Conservation (phyloP, 2,113 vertebrate genomes). For the Sprattus sprattus region DNA sequence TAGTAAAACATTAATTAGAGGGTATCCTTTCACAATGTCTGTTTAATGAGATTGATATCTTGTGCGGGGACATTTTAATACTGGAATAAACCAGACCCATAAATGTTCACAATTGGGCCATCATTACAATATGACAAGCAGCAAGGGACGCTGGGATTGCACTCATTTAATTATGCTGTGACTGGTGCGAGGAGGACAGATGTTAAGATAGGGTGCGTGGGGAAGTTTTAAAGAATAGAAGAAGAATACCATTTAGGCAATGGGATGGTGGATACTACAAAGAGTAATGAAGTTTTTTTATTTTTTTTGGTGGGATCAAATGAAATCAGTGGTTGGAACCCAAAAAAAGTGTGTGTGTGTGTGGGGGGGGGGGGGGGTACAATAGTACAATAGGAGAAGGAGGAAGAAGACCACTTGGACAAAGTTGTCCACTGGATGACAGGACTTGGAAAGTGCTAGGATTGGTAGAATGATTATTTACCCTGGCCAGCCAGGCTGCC, state of each 20-base stretch:
- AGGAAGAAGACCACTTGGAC: slow-evolving; percentile 30
- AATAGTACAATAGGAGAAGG: neutral
- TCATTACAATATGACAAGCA: slow-evolving; percentile 58
- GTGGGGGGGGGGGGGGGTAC: neutral
- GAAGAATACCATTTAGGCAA: neutral
- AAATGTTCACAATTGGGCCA: slow-evolving; percentile 44
- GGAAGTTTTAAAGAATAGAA: neutral
- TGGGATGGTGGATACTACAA: neutral
- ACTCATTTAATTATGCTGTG: slow-evolving; percentile 55
- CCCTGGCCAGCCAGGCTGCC: neutral
- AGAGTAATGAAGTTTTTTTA: neutral
- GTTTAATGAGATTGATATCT: slow-evolving; percentile 59
- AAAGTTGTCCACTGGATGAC: neutral
- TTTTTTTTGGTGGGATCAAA: neutral
- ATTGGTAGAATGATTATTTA: slow-evolving; percentile 1
- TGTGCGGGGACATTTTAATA: slow-evolving; percentile 39
- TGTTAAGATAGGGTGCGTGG: neutral
- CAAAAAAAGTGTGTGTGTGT: neutral
- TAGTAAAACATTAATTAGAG: slow-evolving; percentile 50
- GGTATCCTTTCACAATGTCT: slow-evolving; percentile 35
- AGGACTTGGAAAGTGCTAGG: neutral
- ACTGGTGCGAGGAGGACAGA: neutral
- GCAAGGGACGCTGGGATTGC: slow-evolving; percentile 41
- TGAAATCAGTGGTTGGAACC: neutral
- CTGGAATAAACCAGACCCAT: slow-evolving; percentile 49